Evolutionary conservation across 2,888 invertebrate genomes (phyloP).

Genomic region (Celastrina argiolus): DNA sequence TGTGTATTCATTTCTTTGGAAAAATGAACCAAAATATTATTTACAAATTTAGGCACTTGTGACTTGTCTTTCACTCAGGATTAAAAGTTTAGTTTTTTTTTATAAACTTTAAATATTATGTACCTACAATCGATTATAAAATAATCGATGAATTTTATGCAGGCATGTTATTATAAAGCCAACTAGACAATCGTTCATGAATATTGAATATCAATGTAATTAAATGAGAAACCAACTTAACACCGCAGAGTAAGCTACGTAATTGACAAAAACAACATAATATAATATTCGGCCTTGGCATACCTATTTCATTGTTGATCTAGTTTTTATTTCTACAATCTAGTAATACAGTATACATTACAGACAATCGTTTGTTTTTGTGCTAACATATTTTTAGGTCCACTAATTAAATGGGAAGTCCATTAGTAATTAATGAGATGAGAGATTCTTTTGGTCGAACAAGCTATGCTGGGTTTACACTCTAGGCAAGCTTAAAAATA

Average conservation of each 20-base stretch:
- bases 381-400: background rate
- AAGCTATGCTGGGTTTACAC: background rate
- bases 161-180: no score
- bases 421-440: background rate
- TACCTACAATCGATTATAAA: no score
- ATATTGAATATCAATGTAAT: background rate
- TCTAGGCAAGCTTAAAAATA: no score
- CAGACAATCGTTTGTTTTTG: background rate
- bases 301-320: background rate
- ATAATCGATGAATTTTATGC: no score
- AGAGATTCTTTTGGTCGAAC: background rate
- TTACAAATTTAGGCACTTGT: no score
- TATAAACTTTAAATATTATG: no score
- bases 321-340: background rate
- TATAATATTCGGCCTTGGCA: conserved; percentile 3
- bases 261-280: background rate
- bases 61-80: no score
- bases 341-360: background rate
- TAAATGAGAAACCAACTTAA: background rate
- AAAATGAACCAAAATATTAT: no score
- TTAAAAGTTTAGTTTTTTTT: no score
- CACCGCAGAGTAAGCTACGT: background rate
- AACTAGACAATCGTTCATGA: no score
- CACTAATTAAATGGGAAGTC: background rate
- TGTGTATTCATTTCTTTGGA: no score